These are phyloP conservation scores for Characodon lateralis DNA, from an alignment of 2,797 vertebrate genomes.

Conservation along the genomic window DNA sequence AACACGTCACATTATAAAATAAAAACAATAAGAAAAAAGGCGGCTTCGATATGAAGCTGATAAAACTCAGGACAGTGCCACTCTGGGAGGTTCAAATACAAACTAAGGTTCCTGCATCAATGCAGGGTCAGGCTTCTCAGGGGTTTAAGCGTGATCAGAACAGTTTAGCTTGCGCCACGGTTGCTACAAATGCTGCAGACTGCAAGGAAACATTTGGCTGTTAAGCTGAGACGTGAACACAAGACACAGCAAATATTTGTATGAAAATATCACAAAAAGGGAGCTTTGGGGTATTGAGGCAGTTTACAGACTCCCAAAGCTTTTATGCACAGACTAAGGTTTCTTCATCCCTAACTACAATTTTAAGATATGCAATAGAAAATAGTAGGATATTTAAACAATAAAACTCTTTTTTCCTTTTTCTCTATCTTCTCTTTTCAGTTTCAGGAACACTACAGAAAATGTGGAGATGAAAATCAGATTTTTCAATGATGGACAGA, in stretches of 20 bases:
- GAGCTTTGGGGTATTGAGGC: constrained; percentile 48
- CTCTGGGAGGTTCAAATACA: constrained; percentile 19
- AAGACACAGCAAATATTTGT: constrained; percentile 11
- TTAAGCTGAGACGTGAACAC: neutral
- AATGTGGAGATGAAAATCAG: constrained; percentile 56
- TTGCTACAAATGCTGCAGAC: constrained; percentile 66
- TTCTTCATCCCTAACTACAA: constrained; percentile 65
- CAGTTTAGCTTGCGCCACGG: constrained; percentile 33
- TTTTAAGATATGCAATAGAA: constrained; percentile 72
- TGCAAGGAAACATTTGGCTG: constrained; percentile 24
- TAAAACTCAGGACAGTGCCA: neutral
- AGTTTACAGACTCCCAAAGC: constrained; percentile 31
- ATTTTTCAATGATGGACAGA: constrained; percentile 61
- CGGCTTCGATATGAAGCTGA: constrained; percentile 10
- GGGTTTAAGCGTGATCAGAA: constrained; percentile 26
- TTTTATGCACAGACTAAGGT: constrained; percentile 24
- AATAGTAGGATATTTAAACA: constrained; percentile 42
- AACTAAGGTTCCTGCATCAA: neutral
- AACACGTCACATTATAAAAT: neutral
- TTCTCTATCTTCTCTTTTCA: neutral
- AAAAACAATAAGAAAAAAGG: constrained; percentile 18
- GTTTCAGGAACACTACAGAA: constrained; percentile 44
- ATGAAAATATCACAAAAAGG: constrained; percentile 4
- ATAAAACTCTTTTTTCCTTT: constrained; percentile 17
- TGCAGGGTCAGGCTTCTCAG: constrained; percentile 29